Base-by-base conservation (phyloP, 2,797 vertebrate genomes). In the Enteromius anoplus region DNA sequence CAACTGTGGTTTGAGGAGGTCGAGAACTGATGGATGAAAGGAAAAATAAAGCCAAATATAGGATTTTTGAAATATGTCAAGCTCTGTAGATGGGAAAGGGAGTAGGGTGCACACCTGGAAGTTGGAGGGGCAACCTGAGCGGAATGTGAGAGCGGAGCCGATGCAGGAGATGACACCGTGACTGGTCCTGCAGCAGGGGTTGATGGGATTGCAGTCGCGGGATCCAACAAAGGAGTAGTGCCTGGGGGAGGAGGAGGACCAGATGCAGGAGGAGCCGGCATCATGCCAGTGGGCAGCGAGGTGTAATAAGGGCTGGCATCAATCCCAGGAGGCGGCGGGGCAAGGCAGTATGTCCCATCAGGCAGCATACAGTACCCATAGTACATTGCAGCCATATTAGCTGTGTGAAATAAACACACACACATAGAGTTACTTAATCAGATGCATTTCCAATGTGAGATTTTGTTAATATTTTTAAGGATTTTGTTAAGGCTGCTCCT, bases 361-460 rank as follows among this genome's bases (percentile, higher is more conserved):
- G 98, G 98, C 34, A 99, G 93, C 96, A 99, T 95, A 90, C 99
- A 99, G 92, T 99, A 99, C 86, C 98, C 97, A 60, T 98, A 99
- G 91, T 98, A 99, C 93, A 98, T 92, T 70, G 97, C 94, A n/a
- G 96, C 91, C 86, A 96, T 86, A 0, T 94, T 90, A 2, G 95
- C 95, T 96, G 88, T 0, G 65, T 58, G 66, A 29, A 81, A 26
- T 79, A 51, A 84, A 70, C 9, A 26, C 72, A 0, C 75, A 58
- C 23, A 32, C 1, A 49, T 6, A 64, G 4, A 60, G 58, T 60
- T 26, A 26, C 23, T 26, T 14, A 60, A 26, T 60, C 58, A 60
- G 4, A 60, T 14, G 58, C 58, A 60, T 11, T 4, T 58, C 53
- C 21, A 58, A 58, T 3, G 21, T 47, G 14, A 47, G 45, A 47